phyloP scores from a whole-genome alignment of 1,140 invertebrate genomes.

The Drosophila nebulosa region DNA sequence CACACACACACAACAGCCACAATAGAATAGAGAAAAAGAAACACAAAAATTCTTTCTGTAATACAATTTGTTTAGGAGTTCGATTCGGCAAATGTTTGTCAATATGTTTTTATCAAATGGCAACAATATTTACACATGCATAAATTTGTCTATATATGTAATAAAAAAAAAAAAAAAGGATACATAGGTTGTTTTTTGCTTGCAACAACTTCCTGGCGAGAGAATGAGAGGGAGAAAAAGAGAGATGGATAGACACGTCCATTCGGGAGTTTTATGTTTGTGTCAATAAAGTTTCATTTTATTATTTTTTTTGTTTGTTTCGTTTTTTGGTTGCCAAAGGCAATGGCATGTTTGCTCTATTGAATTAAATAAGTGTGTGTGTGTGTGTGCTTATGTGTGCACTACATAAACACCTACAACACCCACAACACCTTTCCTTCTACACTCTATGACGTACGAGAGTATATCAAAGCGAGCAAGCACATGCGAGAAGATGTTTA shows the following conservation, averaged over 20 bases:
- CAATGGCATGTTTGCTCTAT: conserved; percentile 63
- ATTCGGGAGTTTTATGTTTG: conserved; percentile 70
- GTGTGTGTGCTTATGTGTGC: conserved; percentile 27
- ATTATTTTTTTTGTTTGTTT: conserved; percentile 52
- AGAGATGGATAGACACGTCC: conserved; percentile 32
- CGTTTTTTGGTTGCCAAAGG: conserved; percentile 37
- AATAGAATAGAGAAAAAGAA: neutral
- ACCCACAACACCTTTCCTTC: conserved; percentile 16
- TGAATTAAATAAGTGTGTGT: conserved; percentile 39
- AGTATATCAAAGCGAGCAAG: neutral
- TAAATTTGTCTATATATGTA: conserved; percentile 65
- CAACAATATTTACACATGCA: conserved; percentile 77
- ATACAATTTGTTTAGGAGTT: conserved; percentile 65
- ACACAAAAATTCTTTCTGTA: neutral
- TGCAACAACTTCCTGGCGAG: neutral
- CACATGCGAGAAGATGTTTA: neutral
- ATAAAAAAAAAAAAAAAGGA: conserved; percentile 7
- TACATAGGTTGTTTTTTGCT: neutral
- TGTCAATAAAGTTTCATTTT: conserved; percentile 77
- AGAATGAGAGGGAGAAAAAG: neutral
- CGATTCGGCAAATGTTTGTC: conserved; percentile 70
- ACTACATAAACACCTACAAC: conserved; percentile 15
- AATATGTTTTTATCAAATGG: conserved; percentile 74
- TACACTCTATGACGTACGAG: neutral
- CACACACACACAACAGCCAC: neutral